Conservation (phyloP, 2,888 invertebrate species). For the Xylocampa areola region DNA sequence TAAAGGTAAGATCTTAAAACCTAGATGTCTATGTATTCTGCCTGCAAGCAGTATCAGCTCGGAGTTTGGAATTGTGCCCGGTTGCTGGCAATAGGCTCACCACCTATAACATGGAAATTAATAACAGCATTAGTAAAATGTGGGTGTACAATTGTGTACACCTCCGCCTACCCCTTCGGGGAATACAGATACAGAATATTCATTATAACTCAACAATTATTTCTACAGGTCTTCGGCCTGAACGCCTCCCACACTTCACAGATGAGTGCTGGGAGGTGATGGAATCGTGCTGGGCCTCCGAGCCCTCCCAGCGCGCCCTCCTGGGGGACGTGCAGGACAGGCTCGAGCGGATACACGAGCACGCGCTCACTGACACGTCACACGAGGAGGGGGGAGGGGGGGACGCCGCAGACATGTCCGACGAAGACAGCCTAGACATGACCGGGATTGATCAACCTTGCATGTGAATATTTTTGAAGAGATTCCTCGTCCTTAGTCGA, state of each 20-base stretch:
- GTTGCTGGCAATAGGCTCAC: no score
- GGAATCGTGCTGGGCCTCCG: slow-evolving; percentile 95
- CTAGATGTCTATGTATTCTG: no score
- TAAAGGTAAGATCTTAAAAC: no score
- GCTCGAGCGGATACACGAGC: slow-evolving; percentile 88
- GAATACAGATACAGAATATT: no score
- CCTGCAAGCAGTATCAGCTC: no score
- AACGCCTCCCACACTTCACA: slow-evolving; percentile 93
- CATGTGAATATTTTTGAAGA: not conserved
- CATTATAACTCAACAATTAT: no score
- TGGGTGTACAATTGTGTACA: no score
- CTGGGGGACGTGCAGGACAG: slow-evolving; percentile 94
- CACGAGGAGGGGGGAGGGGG: slow-evolving; percentile 29
- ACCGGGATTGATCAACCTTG: slow-evolving; percentile 57
- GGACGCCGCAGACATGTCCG: slow-evolving; percentile 49
- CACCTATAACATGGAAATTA: no score
- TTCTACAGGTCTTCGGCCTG: slow-evolving; percentile 93
- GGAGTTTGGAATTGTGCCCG: no score
- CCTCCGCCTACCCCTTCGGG: no score
- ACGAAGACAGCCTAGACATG: slow-evolving; percentile 72
- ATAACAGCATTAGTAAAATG: no score
- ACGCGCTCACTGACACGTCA: slow-evolving; percentile 42
- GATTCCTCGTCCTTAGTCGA: not conserved
- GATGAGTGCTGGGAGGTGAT: slow-evolving; percentile 95
- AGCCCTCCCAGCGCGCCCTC: slow-evolving; percentile 93